phyloP scores from a whole-genome alignment of 2,888 invertebrate genomes.

The Mythimna impura region DNA sequence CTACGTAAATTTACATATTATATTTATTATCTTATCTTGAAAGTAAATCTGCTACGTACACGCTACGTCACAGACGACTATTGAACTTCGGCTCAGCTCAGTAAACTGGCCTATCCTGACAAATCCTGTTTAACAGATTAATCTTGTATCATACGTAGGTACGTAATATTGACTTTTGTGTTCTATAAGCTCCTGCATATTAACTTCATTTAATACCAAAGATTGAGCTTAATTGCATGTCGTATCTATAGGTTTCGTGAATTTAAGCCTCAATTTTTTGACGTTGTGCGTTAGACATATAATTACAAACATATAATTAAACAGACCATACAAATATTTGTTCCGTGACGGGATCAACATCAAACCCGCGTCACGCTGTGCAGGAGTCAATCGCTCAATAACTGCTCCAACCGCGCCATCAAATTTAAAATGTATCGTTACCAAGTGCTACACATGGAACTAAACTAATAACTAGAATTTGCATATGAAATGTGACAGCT shows the following conservation, averaged over 20 bases:
- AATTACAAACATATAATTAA: too few species aligned
- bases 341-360: too few species aligned
- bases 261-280: not conserved
- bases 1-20: conserved; percentile 48
- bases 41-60: conserved; percentile 63
- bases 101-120: conserved; percentile 63
- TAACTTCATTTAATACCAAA: conserved; percentile 43
- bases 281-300: too few species aligned
- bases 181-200: conserved; percentile 26
- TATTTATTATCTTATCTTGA: conserved; percentile 67
- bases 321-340: too few species aligned
- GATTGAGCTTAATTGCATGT: conserved; percentile 13
- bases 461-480: conserved; percentile 6
- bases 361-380: too few species aligned
- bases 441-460: not conserved
- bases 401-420: too few species aligned
- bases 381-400: too few species aligned
- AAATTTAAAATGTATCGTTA: not conserved
- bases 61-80: conserved; percentile 70
- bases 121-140: conserved; percentile 66
- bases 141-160: conserved; percentile 62
- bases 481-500: conserved; percentile 29
- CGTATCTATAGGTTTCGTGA: not conserved
- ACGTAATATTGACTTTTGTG: conserved; percentile 55
- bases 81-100: conserved; percentile 71